Evolutionary conservation across 1,140 invertebrate species (phyloP).

Genomic region (Stratiolaelaps scimitus): DNA sequence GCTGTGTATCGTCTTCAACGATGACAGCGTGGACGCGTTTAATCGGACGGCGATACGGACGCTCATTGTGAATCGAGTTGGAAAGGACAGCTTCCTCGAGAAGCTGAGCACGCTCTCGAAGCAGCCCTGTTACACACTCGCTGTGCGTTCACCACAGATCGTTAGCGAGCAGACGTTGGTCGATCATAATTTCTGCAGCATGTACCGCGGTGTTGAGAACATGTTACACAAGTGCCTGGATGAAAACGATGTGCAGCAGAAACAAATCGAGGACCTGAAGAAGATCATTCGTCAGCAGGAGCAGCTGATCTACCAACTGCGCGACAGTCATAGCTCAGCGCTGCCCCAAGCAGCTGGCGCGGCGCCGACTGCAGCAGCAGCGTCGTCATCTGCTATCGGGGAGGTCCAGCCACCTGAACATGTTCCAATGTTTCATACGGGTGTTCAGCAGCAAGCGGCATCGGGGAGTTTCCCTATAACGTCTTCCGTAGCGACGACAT

Average conservation of each 20-base stretch:
- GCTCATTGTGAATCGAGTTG: constrained; percentile 77
- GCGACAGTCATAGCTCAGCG: neutral
- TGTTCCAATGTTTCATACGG: too few species aligned
- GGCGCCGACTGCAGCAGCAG: neutral
- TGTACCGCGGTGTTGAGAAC: constrained; percentile 43
- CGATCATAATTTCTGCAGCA: constrained; percentile 86
- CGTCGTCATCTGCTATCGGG: too few species aligned
- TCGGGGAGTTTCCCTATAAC: too few species aligned
- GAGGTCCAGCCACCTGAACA: neutral
- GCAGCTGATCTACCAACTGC: neutral
- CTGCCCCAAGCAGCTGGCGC: neutral
- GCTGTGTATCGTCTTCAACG: constrained; percentile 81
- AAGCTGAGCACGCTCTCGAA: constrained; percentile 71
- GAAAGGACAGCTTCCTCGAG: constrained; percentile 72
- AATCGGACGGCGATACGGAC: constrained; percentile 44
- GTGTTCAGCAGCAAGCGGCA: too few species aligned
- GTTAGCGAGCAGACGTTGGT: constrained; percentile 61
- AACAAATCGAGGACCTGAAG: constrained; percentile 20
- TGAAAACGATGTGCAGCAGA: constrained; percentile 8
- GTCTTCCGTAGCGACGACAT: neutral
- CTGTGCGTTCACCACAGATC: constrained; percentile 83
- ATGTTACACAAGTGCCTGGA: constrained; percentile 24
- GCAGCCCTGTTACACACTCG: constrained; percentile 77
- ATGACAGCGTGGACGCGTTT: constrained; percentile 65
- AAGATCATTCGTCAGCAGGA: constrained; percentile 9